Evolutionary conservation across 2,113 vertebrate species (phyloP), one percentile per base, ranked within the genome.

Genomic region (Mobula hypostoma): DNA sequence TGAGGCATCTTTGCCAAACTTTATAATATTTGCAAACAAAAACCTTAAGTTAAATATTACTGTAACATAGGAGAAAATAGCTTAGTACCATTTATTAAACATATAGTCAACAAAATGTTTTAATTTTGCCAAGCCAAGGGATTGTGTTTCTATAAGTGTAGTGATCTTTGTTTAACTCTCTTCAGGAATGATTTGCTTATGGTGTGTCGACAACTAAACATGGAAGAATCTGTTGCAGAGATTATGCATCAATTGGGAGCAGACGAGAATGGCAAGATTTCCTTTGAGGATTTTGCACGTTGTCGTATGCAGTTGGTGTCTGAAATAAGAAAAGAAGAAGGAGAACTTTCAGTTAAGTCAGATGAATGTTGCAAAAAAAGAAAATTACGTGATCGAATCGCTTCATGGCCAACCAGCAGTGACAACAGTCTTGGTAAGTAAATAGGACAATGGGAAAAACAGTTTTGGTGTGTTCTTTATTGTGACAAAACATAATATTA

Each of bases 251-350:
- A 98, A 70, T 96, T 98, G 94, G 97, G 97, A 56, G 96, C 97
- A 27, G 97, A 97, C 83, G 97, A 97, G 95, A 96, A 95, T n/a
- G 97, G 97, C 91, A 98, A 97, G 95, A 97, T 98, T 94, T 98
- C 98, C 94, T 98, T 98, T 94, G 97, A 97, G 94, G 97, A 97
- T 95, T 98, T 98, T 95, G 97, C 96, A 94, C 96, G 97, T 85
- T 97, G 97, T 94, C 96, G 94, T 94, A 97, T 97, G 97, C 97
- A 97, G 94, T 96, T 98, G 14, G 94, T 98, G 56, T 95, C 93
- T 94, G 98, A 98, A 96, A 98, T 98, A 95, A 96, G 96, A 88
- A 98, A 97, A 83, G 97, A 98, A 95, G 97, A 98, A 96, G 96
- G 96, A 36, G 97, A 97, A 19, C 97, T 97, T 94, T 97, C 96